These are phyloP conservation scores for Xyrichtys novacula DNA, from an alignment of 2,797 vertebrate genomes.

Conservation along the genomic window DNA sequence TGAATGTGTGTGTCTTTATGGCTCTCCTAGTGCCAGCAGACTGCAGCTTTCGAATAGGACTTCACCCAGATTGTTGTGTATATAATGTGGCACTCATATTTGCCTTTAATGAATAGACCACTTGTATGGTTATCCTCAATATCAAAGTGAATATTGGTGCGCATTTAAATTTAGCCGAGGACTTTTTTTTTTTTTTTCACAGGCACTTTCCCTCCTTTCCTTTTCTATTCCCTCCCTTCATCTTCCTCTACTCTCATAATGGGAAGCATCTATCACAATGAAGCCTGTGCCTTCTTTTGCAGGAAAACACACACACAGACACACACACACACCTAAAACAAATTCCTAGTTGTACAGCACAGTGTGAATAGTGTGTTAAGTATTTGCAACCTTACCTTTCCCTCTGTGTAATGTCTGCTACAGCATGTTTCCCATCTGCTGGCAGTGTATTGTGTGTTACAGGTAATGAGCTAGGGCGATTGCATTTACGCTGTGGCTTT, in stretches of 20 bases:
- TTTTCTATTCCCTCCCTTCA: conserved; percentile 6
- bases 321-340: conserved; percentile 29
- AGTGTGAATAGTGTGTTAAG: conserved; percentile 30
- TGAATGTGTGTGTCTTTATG: conserved; percentile 8
- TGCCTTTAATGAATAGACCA: conserved; percentile 40
- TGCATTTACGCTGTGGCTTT: conserved; percentile 28
- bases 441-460: conserved; percentile 20
- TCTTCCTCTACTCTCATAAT: conserved; percentile 49
- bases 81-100: conserved; percentile 34
- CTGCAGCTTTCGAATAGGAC: conserved; percentile 17
- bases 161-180: not conserved
- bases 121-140: conserved; percentile 33
- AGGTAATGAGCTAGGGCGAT: conserved; percentile 28
- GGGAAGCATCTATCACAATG: conserved; percentile 69
- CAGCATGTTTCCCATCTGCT: conserved; percentile 34
- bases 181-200: conserved; percentile 10
- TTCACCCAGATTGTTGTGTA: conserved; percentile 30
- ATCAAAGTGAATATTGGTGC: conserved; percentile 36
- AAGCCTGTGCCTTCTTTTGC: conserved; percentile 5
- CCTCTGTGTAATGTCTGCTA: conserved; percentile 46
- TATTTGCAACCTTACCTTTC: conserved; percentile 26
- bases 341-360: conserved; percentile 29
- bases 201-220: conserved; percentile 10
- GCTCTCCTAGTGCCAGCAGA: not conserved
- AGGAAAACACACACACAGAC: conserved; percentile 29